Evolutionary conservation across 2,888 invertebrate genomes (phyloP).

Genomic region (Eupithecia dodoneata): DNA sequence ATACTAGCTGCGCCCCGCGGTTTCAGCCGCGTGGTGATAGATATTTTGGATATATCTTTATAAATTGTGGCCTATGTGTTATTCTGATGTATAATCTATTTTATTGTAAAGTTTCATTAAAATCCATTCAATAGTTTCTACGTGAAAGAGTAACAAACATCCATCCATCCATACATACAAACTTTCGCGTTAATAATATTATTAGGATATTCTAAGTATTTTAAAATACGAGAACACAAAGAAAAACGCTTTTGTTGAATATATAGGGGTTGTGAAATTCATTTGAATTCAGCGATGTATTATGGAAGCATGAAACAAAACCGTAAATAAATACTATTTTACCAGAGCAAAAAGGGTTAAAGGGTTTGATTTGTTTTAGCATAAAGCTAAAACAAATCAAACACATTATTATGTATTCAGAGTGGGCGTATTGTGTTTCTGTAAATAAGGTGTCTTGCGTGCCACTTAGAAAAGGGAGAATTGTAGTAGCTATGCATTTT

Average conservation of each 20-base stretch:
- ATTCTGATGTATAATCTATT: too few species aligned
- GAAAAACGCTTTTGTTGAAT: neutral
- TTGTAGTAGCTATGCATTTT: neutral
- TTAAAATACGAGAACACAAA: neutral
- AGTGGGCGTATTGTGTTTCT: neutral
- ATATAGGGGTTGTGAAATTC: neutral
- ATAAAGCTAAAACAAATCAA: neutral
- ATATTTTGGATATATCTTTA: too few species aligned
- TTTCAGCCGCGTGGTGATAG: too few species aligned
- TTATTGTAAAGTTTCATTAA: too few species aligned
- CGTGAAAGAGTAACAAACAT: too few species aligned
- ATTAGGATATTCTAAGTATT: neutral
- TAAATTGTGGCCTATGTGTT: too few species aligned
- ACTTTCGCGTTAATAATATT: too few species aligned
- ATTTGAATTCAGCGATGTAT: neutral
- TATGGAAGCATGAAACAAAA: neutral
- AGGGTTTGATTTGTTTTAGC: too few species aligned
- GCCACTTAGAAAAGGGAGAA: neutral
- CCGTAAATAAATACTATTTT: neutral
- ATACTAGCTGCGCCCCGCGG: neutral
- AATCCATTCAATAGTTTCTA: too few species aligned
- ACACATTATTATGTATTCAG: neutral
- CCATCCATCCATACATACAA: too few species aligned
- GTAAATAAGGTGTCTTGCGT: neutral
- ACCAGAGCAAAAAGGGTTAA: neutral